Evolutionary conservation across 2,888 invertebrate genomes (phyloP).

Genomic region (Malacosoma neustria): DNA sequence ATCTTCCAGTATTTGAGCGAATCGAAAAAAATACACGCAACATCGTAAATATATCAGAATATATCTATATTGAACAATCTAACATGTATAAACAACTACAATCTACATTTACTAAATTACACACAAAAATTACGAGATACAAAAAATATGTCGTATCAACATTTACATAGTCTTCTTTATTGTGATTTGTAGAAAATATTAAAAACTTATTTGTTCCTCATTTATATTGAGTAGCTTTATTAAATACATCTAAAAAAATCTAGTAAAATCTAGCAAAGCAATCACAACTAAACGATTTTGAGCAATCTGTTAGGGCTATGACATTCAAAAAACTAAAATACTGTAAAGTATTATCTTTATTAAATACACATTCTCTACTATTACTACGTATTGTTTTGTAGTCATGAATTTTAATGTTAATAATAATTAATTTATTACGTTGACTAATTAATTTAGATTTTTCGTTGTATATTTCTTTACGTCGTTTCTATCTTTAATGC

Average conservation of each 20-base stretch:
- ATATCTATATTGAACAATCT: no score
- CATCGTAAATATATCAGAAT: no score
- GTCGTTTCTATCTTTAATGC: background rate
- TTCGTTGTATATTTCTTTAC: slow-evolving; percentile 4
- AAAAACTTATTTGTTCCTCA: slow-evolving; percentile 12
- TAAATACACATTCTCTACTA: background rate
- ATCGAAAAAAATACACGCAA: no score
- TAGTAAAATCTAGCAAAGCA: slow-evolving; percentile 28
- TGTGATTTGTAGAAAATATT: background rate
- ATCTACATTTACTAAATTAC: slow-evolving; percentile 52
- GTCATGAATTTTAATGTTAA: background rate
- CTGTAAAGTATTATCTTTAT: slow-evolving; percentile 12
- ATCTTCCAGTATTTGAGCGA: no score
- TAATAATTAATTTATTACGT: background rate
- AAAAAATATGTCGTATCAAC: slow-evolving; percentile 14
- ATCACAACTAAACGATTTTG: slow-evolving; percentile 34
- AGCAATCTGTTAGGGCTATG: slow-evolving; percentile 45
- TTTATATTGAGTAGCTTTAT: slow-evolving; percentile 27
- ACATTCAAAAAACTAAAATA: slow-evolving; percentile 30
- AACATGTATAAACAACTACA: slow-evolving; percentile 67
- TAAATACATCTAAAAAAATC: slow-evolving; percentile 28
- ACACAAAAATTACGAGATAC: slow-evolving; percentile 29
- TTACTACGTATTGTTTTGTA: background rate
- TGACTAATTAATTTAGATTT: slow-evolving; percentile 5
- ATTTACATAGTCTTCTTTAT: slow-evolving; percentile 4